Conservation (phyloP, 2,797 vertebrate species). For the Phyllotis vaccarum region DNA sequence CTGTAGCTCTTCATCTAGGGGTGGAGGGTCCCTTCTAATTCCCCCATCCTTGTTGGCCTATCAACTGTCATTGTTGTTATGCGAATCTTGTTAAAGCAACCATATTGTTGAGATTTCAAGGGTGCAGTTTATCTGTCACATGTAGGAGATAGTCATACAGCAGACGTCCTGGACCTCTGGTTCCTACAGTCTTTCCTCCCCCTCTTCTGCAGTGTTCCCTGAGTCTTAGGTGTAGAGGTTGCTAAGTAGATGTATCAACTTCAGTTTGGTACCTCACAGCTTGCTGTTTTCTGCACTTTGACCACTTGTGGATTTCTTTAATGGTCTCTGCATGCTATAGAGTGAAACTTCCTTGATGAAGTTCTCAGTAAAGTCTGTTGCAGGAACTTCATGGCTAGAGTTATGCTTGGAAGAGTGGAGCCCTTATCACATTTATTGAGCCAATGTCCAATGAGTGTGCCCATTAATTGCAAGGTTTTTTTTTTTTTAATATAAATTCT, state of each 20-base stretch:
- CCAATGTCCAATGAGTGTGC: not conserved
- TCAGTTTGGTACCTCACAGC: not conserved
- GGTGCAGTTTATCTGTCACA: not conserved
- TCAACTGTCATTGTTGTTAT: not conserved
- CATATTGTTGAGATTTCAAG: not conserved
- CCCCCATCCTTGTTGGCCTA: not conserved
- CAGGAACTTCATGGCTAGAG: not conserved
- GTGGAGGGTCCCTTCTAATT: not conserved
- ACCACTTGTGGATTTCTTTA: not conserved
- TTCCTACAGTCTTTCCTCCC: not conserved
- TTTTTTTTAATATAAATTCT: constrained; percentile 5
- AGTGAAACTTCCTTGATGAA: not conserved
- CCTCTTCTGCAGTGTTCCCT: not conserved
- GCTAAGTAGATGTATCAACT: not conserved
- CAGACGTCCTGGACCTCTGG: not conserved
- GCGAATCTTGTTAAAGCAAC: not conserved
- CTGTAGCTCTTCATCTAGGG: not conserved
- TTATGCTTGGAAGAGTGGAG: not conserved
- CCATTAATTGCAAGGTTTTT: constrained; percentile 8
- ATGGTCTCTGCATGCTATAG: not conserved
- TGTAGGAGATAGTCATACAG: not conserved
- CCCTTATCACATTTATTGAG: constrained; percentile 44
- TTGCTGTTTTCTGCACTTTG: not conserved
- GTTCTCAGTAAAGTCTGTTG: not conserved
- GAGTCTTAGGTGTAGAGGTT: not conserved